Evolutionary conservation across 35 echinoderm and acorn worm genomes (phyloP).

Genomic region (Ophioderma brevispina): DNA sequence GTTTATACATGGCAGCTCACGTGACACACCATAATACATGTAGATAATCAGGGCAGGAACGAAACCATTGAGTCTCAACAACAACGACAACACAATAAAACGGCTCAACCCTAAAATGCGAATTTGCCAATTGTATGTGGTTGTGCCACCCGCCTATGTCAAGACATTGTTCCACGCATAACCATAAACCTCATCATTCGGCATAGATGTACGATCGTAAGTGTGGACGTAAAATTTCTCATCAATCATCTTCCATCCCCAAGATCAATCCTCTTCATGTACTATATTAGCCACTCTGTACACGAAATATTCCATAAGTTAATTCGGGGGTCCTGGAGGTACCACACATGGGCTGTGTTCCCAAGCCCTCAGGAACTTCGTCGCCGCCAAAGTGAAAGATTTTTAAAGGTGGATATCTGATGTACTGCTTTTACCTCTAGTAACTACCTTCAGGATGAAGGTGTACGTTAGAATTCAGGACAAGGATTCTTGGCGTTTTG

Average conservation of each 20-base stretch:
- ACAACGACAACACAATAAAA: too few relatives aligned
- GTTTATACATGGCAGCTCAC: too few relatives aligned
- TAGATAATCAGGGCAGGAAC: too few relatives aligned
- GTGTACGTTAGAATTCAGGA: neutral
- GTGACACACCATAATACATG: too few relatives aligned
- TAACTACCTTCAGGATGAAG: neutral
- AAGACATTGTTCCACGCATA: neutral
- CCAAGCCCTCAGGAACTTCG: neutral
- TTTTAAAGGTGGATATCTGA: neutral
- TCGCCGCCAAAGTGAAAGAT: neutral
- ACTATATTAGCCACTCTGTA: neutral
- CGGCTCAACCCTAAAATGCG: neutral
- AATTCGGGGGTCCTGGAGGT: neutral
- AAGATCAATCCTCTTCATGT: neutral
- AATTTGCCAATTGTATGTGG: neutral
- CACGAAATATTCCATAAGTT: neutral
- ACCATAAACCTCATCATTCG: neutral
- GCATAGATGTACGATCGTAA: neutral
- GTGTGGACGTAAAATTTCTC: neutral
- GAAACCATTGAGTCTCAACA: too few relatives aligned
- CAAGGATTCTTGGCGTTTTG: neutral
- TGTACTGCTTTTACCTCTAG: neutral
- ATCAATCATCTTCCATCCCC: neutral
- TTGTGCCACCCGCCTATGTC: neutral
- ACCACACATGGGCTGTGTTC: neutral